Evolutionary conservation across 2,797 vertebrate genomes (phyloP).

Genomic region (Cyclopterus lumpus): DNA sequence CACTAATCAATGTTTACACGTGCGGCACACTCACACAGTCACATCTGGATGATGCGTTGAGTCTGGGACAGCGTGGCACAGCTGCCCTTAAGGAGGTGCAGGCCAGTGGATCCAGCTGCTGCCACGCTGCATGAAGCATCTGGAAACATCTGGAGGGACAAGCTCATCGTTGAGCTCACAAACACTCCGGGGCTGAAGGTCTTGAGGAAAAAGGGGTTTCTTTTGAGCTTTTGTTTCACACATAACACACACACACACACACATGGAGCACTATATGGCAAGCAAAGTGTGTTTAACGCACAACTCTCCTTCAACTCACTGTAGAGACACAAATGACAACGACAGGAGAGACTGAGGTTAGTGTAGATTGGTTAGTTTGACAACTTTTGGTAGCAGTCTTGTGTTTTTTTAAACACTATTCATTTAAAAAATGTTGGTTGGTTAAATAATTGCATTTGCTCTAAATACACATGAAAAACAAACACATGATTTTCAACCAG

Average conservation of each 20-base stretch:
- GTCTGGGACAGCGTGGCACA: constrained; percentile 41
- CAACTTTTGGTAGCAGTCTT: background rate
- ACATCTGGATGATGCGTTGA: constrained; percentile 55
- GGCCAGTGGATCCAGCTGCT: constrained; percentile 66
- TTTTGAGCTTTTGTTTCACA: background rate
- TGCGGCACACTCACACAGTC: constrained; percentile 40
- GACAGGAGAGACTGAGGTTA: background rate
- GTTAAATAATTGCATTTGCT: background rate
- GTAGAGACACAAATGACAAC: background rate
- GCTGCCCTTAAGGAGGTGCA: constrained; percentile 48
- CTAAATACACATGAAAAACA: background rate
- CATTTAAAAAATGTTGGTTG: background rate
- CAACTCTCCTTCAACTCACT: background rate
- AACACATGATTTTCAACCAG: background rate
- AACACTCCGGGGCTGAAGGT: constrained; percentile 33
- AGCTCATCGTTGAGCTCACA: constrained; percentile 20
- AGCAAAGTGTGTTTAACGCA: background rate
- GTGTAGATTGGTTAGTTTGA: background rate
- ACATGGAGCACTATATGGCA: background rate
- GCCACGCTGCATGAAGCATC: constrained; percentile 18
- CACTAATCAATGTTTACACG: constrained; percentile 66
- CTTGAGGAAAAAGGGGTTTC: background rate
- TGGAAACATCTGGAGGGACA: constrained; percentile 52
- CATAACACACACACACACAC: background rate
- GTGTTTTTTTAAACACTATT: background rate